Conservation (phyloP, 2,888 invertebrate species). For the Ochropleura leucogaster region DNA sequence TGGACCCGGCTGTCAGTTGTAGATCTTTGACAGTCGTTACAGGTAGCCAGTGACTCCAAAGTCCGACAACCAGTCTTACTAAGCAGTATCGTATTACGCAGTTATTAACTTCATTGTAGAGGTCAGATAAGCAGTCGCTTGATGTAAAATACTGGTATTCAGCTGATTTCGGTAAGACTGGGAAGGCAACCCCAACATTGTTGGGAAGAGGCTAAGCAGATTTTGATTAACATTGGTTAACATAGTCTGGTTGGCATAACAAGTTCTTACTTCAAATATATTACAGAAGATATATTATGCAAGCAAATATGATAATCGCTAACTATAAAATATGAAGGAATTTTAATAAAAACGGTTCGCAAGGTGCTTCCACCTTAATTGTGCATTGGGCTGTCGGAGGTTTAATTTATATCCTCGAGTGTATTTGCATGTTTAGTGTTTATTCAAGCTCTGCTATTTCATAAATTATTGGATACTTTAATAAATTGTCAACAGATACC, state of each 20-base stretch:
- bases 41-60: too few relatives aligned
- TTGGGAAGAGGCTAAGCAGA: too few relatives aligned
- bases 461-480: not conserved
- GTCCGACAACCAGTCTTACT: too few relatives aligned
- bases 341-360: constrained; percentile 43
- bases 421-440: constrained; percentile 37
- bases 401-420: constrained; percentile 23
- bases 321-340: constrained; percentile 34
- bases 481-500: not conserved
- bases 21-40: too few relatives aligned
- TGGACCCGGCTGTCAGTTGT: too few relatives aligned
- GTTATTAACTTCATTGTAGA: too few relatives aligned
- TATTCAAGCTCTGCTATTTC: not conserved
- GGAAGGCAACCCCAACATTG: too few relatives aligned
- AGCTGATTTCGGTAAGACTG: too few relatives aligned
- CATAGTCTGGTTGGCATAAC: constrained; percentile 22
- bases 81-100: too few relatives aligned
- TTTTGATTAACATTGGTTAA: not conserved
- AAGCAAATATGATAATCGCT: constrained; percentile 38
- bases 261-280: constrained; percentile 15
- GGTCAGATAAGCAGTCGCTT: too few relatives aligned
- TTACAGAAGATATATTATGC: constrained; percentile 25
- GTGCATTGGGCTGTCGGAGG: constrained; percentile 34
- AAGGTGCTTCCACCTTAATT: constrained; percentile 44
- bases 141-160: too few relatives aligned